These are phyloP conservation scores for Ptychodera flava DNA, from an alignment of 35 echinoderm and acorn worm species.

Conservation along the genomic window DNA sequence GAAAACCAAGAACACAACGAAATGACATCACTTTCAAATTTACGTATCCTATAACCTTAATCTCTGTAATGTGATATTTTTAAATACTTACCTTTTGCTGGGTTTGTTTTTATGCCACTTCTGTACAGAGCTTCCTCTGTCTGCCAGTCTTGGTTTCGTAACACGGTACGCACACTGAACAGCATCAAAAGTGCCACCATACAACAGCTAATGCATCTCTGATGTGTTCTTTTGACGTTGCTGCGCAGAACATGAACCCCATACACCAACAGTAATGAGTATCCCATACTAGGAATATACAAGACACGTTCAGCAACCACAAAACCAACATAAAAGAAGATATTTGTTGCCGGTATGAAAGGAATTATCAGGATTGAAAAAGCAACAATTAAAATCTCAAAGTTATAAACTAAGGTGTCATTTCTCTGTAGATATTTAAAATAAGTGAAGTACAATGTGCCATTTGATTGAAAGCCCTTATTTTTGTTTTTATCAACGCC, in stretches of 20 bases:
- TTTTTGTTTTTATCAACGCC: not conserved
- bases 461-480: not conserved
- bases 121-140: constrained; percentile 83
- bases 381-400: constrained; percentile 31
- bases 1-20: too few relatives aligned
- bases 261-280: constrained; percentile 54
- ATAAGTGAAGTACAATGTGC: not conserved
- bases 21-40: too few relatives aligned
- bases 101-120: constrained; percentile 75
- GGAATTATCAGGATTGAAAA: constrained; percentile 70
- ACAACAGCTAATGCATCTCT: not conserved
- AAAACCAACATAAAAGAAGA: constrained; percentile 94
- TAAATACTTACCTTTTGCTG: constrained; percentile 74
- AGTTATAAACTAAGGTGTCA: not conserved
- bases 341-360: constrained; percentile 81
- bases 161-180: constrained; percentile 51
- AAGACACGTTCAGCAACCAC: constrained; percentile 88
- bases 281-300: constrained; percentile 95
- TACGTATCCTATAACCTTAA: too few relatives aligned
- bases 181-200: constrained; percentile 14
- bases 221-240: not conserved
- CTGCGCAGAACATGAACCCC: not conserved
- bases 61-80: too few relatives aligned
- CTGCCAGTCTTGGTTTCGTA: constrained; percentile 82
- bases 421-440: not conserved